Base-by-base conservation (phyloP, 2,888 invertebrate genomes). In the Perizoma affinitatum region DNA sequence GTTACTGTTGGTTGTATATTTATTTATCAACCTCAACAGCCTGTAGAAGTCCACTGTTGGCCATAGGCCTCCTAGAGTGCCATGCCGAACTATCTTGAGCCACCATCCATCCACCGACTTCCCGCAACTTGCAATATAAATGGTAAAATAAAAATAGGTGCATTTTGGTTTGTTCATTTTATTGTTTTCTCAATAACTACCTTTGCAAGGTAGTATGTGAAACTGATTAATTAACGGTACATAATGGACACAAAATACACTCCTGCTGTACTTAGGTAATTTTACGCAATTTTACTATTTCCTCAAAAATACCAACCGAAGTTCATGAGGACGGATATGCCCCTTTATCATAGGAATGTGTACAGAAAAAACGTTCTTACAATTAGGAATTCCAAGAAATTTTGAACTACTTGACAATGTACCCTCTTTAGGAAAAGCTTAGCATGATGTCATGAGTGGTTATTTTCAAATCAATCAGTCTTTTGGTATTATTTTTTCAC, bases 381-480 rank as follows among this genome's bases (percentile, higher is more conserved):
- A 84, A 78, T 86, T 88, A 88, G 79, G 82, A 88, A 86, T 83
- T 85, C 84, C 82, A 86, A 89, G 84, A 87, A 86, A 85, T 80
- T 76, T 86, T 74, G 75, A 87, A 84, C 88, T 90, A 89, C 87
- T 84, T 74, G 81, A 83, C 79, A 84, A 66, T 82, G 79, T 80
- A 83, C 69, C 70, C 68, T 71, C 84, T 83, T 84, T 85, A 88
- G 88, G 84, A 75, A 90, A 90, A 89, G 90, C 76, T 79, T 84
- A 90, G 90, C 90, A 88, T 88, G 89, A 90, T 84, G 75, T 79
- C 68, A 85, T 83, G 86, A 73, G 65, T 67, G 66, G 67, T n/a
- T 45, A 54, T 55, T 55, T 53, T 58, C 47, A 58, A 59, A 58
- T 52, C 54, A 55, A 46, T 63, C 58, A 58, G 47, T 54, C 36